A percentile compares a stretch with the other conserved stretches of the same genome.
Conservation (phyloP, 2,888 invertebrate species). For the Sturmia bella region DNA sequence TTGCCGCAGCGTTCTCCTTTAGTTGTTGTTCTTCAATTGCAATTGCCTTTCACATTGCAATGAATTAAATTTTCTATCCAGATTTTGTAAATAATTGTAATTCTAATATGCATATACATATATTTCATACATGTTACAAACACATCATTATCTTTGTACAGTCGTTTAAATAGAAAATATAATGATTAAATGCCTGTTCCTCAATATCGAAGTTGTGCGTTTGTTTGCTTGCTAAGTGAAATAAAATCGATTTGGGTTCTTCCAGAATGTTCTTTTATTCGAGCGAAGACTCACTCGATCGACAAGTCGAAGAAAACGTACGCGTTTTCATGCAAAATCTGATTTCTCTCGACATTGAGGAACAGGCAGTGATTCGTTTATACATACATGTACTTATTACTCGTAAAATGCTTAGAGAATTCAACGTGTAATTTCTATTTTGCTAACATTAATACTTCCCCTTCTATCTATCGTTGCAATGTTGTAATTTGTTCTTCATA, state of each 20-base stretch:
- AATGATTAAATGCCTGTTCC: too few relatives aligned
- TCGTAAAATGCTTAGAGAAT: constrained; percentile 23
- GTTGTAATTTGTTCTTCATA: constrained; percentile 47
- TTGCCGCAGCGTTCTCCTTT: too few relatives aligned
- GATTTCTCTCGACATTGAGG: too few relatives aligned
- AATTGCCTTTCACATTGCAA: background rate
- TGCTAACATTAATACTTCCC: constrained; percentile 26
- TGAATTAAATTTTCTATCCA: background rate
- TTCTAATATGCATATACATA: too few relatives aligned
- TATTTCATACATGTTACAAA: background rate
- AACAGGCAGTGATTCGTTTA: too few relatives aligned
- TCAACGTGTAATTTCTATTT: constrained; percentile 37
- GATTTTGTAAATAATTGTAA: constrained; percentile 32
- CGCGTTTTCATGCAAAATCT: background rate
- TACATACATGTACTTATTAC: background rate
- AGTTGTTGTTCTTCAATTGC: background rate
- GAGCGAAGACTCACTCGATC: too few relatives aligned
- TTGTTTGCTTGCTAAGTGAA: too few relatives aligned
- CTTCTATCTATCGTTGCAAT: constrained; percentile 1
- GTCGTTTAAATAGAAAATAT: constrained; percentile 20
- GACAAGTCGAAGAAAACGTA: too few relatives aligned
- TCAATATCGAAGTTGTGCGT: too few relatives aligned
- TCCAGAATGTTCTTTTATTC: too few relatives aligned
- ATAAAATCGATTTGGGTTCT: too few relatives aligned
- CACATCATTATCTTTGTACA: background rate